Evolutionary conservation across 1,140 invertebrate species (phyloP).

Genomic region (Drosophila eugracilis): DNA sequence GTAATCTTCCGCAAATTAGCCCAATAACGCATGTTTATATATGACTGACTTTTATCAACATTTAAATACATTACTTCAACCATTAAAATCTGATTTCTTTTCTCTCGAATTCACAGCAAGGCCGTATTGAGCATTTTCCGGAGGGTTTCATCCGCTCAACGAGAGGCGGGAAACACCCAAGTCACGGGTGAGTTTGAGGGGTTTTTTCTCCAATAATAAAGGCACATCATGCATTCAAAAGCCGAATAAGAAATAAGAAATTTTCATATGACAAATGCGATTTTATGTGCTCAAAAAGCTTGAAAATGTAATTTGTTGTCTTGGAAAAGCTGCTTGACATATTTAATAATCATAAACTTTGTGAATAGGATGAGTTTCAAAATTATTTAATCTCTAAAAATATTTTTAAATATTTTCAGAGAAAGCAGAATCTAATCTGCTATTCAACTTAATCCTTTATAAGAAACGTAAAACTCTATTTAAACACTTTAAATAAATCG

Average conservation of each 20-base stretch:
- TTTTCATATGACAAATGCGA: slow-evolving; percentile 17
- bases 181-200: slow-evolving; percentile 85
- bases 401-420: neutral
- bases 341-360: slow-evolving; percentile 8
- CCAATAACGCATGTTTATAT: slow-evolving; percentile 32
- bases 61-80: slow-evolving; percentile 35
- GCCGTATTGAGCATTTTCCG: slow-evolving; percentile 80
- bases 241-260: too few species aligned
- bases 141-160: slow-evolving; percentile 70
- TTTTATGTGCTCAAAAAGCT: slow-evolving; percentile 14
- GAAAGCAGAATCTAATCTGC: too few species aligned
- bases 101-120: slow-evolving; percentile 57
- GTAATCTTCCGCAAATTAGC: slow-evolving; percentile 42
- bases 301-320: slow-evolving; percentile 28
- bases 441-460: neutral
- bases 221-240: slow-evolving; percentile 5
- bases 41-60: slow-evolving; percentile 13
- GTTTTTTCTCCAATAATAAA: slow-evolving; percentile 9
- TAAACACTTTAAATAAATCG: neutral
- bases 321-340: slow-evolving; percentile 13
- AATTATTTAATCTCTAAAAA: slow-evolving; percentile 7
- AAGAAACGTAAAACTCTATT: neutral
- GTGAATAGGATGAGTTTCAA: neutral
- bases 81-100: neutral
- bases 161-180: slow-evolving; percentile 83